These are phyloP conservation scores for Calcarius ornatus DNA, from an alignment of 2,113 vertebrate genomes.

Conservation along the genomic window DNA sequence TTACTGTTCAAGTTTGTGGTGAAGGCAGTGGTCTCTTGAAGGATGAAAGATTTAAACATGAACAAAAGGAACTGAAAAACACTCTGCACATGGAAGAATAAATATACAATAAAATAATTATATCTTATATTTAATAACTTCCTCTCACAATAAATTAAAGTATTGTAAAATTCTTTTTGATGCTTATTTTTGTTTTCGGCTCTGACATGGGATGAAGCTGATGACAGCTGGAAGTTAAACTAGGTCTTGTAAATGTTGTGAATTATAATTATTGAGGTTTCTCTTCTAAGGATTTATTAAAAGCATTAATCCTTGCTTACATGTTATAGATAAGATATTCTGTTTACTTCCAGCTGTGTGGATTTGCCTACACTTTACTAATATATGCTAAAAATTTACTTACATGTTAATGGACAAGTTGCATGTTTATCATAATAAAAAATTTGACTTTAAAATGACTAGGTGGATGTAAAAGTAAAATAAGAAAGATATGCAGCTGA, in stretches of 20 bases:
- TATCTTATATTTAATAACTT: background rate
- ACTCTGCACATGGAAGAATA: background rate
- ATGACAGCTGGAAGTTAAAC: background rate
- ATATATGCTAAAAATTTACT: background rate
- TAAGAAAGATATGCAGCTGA: background rate
- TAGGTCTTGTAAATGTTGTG: background rate
- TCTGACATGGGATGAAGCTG: background rate
- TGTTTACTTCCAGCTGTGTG: background rate
- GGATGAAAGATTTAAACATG: background rate
- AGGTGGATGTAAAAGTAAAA: background rate
- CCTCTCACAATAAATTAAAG: background rate
- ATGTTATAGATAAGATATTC: background rate
- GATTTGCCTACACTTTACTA: background rate
- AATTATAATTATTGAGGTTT: background rate
- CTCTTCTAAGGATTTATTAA: background rate
- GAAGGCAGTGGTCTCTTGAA: background rate
- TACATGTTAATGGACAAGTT: background rate
- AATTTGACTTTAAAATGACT: background rate
- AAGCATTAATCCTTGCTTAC: background rate
- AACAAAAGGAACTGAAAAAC: background rate
- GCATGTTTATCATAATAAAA: background rate
- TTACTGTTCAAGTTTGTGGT: background rate
- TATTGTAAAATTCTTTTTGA: background rate
- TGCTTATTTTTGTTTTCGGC: background rate
- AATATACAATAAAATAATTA: too few species aligned